These are phyloP conservation scores for Cephus rjabovi DNA, from an alignment of 2,888 invertebrate species.

Conservation along the genomic window DNA sequence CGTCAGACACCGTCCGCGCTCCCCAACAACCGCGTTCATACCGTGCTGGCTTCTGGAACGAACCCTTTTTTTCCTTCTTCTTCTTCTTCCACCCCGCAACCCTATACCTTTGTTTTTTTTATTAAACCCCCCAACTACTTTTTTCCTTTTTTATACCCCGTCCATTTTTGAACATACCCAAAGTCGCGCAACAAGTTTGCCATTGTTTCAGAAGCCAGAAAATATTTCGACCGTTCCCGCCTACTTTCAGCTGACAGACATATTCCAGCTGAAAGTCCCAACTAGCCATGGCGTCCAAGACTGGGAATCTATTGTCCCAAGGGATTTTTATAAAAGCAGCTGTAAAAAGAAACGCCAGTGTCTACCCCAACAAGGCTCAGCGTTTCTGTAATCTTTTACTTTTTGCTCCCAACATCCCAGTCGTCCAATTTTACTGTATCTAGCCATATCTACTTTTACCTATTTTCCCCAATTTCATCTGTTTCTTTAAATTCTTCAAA, in stretches of 20 bases:
- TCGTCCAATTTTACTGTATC: neutral
- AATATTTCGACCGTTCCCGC: slow-evolving; percentile 29
- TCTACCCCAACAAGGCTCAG: neutral
- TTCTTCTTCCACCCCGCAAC: no score
- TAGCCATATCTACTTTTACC: neutral
- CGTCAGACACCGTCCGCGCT: neutral
- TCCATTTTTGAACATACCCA: neutral
- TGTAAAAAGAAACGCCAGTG: slow-evolving; percentile 10
- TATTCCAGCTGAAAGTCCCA: slow-evolving; percentile 6
- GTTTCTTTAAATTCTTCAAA: neutral
- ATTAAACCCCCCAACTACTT: no score
- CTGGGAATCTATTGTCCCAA: slow-evolving; percentile 15
- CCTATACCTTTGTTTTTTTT: no score
- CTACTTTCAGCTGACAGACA: neutral
- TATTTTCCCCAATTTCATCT: neutral
- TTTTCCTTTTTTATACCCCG: neutral
- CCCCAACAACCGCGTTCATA: neutral
- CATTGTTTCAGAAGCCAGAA: slow-evolving; percentile 46
- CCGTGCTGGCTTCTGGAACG: neutral
- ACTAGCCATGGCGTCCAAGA: neutral
- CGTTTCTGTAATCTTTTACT: neutral
- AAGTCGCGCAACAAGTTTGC: slow-evolving; percentile 54
- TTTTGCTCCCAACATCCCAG: neutral
- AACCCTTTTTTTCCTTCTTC: neutral
- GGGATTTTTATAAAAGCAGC: slow-evolving; percentile 18